These are phyloP conservation scores for Pocillopora damicornis DNA, from an alignment of 64 coral and sea anemone genomes.

Conservation along the genomic window DNA sequence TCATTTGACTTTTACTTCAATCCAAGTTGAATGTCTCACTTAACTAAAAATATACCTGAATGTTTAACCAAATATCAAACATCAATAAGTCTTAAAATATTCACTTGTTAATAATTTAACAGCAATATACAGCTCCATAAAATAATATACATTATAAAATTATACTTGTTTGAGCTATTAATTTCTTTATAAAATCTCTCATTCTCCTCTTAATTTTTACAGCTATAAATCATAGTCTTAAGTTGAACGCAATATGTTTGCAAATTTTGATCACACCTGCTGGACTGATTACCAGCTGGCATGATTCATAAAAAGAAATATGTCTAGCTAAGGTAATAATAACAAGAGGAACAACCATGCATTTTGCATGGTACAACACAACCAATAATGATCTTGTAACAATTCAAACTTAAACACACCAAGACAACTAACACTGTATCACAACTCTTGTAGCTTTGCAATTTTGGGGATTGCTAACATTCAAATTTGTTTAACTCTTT, in stretches of 20 bases:
- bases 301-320: background rate
- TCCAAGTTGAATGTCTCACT: background rate
- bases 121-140: conserved; percentile 34
- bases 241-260: background rate
- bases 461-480: no score
- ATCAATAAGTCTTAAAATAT: background rate
- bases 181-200: conserved; percentile 42
- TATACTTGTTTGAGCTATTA: conserved; percentile 29
- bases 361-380: background rate
- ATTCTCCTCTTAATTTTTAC: background rate
- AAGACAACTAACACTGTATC: background rate
- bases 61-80: background rate
- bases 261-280: background rate
- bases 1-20: conserved; percentile 6
- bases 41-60: conserved; percentile 36
- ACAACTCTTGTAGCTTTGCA: no score
- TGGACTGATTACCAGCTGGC: background rate
- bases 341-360: background rate
- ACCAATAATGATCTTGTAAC: background rate
- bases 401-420: background rate
- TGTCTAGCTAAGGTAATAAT: background rate
- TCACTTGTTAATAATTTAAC: conserved; percentile 28
- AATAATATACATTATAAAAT: conserved; percentile 56
- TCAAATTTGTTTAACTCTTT: no score
- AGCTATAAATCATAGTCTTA: background rate